Evolutionary conservation across 1,140 invertebrate genomes (phyloP), one percentile per base, ranked within the genome.

Genomic region (Nasonia vitripennis): DNA sequence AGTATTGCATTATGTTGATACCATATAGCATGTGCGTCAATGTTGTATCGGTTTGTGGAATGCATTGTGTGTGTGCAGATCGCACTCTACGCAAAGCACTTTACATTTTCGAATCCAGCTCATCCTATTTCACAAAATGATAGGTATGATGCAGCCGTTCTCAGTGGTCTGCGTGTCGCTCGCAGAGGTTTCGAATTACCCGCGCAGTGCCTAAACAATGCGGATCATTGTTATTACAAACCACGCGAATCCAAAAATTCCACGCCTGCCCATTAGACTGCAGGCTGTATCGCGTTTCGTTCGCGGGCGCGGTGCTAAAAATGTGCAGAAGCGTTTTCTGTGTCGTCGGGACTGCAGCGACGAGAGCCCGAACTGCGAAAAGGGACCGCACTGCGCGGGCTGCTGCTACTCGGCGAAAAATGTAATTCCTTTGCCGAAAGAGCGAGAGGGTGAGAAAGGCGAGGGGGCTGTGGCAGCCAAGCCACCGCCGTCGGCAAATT

Each of bases 351-450:
- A 23, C 11, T 37, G 14, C 27, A 27, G 27, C 27, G 27, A 27
- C 71, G 77, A 6, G 5, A 51, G 9, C 48, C 31, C 48, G 48
- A 45, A 48, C 51, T 23, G 31, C 34, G 55, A 31, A 80, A 80
- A 80, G 27, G 78, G 67, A 20, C 14, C 48, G 23, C 20, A n/a
- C 27, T 27, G 23, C 10, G 9, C 10, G 10, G 7, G 75, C 75
- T 20, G 45, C 48, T 55, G 75, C 75, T 78, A 78, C 55, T 79
- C 51, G 67, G 62, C 62, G 78, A 80, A 80, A 80, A 70, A 80
- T 80, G 62, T 70, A 80, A 80, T 81, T 73, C 45, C 45, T 27
- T 71, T 34, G 27, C 17, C 4, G 37, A 12, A 23, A 45, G 41
- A 20, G 23, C 3, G 73, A 12, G 27, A 73, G 71, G 23, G 71